Evolutionary conservation across 2,113 vertebrate genomes (phyloP).

Genomic region (Bombycilla garrulus): DNA sequence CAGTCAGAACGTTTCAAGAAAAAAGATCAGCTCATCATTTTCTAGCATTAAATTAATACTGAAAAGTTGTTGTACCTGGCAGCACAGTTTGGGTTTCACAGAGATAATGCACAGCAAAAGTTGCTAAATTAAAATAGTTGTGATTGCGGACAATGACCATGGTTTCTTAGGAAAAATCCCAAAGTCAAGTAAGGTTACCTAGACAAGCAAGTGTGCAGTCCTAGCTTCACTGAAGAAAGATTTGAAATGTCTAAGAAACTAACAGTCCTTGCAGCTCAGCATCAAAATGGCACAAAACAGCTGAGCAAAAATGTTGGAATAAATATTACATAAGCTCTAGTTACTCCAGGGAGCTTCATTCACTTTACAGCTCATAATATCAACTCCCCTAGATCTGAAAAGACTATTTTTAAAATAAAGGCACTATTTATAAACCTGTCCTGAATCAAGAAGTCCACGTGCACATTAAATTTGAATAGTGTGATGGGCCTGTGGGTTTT

Average conservation of each 20-base stretch:
- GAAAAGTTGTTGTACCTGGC: neutral
- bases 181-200: conserved; percentile 1
- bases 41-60: neutral
- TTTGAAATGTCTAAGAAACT: conserved; percentile 24
- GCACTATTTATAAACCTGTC: conserved; percentile 62
- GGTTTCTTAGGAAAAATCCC: neutral
- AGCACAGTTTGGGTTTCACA: neutral
- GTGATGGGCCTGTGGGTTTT: conserved; percentile 15
- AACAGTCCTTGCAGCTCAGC: neutral
- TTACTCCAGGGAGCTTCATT: conserved; percentile 49
- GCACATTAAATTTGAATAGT: conserved; percentile 53
- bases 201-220: neutral
- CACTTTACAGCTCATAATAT: conserved; percentile 58
- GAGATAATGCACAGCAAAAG: neutral
- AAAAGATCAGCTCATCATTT: neutral
- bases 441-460: conserved; percentile 40
- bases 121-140: neutral
- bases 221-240: neutral
- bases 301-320: conserved; percentile 41
- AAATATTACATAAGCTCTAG: conserved; percentile 47
- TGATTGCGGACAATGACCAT: neutral
- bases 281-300: conserved; percentile 37
- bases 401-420: conserved; percentile 58
- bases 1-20: neutral
- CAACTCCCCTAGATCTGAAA: conserved; percentile 43